Percentiles rank a stretch among this genome's conserved stretches.
Conservation (phyloP, 2,888 invertebrate genomes). For the Drosophila meridiana region DNA sequence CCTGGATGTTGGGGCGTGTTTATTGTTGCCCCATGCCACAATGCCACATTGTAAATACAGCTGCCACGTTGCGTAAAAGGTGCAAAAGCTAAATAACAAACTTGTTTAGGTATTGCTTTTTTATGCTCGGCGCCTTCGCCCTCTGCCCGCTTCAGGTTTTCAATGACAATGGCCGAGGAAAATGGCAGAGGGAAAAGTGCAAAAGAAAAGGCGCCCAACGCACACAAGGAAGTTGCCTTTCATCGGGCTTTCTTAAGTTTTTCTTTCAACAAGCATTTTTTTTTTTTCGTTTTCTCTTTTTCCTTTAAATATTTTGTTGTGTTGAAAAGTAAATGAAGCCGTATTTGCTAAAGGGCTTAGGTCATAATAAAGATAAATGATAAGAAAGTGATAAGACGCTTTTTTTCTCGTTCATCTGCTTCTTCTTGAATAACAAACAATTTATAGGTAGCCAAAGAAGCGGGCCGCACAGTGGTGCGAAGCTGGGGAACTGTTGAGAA, state of each 20-base stretch:
- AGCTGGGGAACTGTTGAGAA: background rate
- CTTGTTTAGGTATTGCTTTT: conserved; percentile 69
- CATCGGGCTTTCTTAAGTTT: conserved; percentile 49
- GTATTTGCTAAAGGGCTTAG: conserved; percentile 78
- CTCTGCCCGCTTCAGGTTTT: conserved; percentile 47
- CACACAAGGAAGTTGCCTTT: conserved; percentile 77
- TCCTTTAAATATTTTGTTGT: conserved; percentile 34
- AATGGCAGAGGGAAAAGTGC: conserved; percentile 34
- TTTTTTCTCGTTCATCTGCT: background rate
- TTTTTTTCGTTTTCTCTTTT: conserved; percentile 6
- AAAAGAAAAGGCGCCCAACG: conserved; percentile 49
- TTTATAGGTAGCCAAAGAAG: conserved; percentile 33
- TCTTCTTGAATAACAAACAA: conserved; percentile 56
- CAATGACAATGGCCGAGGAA: conserved; percentile 70
- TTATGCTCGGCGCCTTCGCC: conserved; percentile 26
- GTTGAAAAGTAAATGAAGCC: conserved; percentile 78
- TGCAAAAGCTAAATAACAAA: conserved; percentile 79
- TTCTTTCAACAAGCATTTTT: conserved; percentile 26
- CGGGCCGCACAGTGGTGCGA: background rate
- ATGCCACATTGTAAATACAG: conserved; percentile 59
- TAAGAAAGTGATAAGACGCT: conserved; percentile 76
- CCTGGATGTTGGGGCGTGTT: conserved; percentile 28
- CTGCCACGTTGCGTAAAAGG: conserved; percentile 60
- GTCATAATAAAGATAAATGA: conserved; percentile 81
- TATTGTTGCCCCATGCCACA: conserved; percentile 29